phyloP scores from a whole-genome alignment of 2,113 vertebrate genomes.

The Setophaga kirtlandii region DNA sequence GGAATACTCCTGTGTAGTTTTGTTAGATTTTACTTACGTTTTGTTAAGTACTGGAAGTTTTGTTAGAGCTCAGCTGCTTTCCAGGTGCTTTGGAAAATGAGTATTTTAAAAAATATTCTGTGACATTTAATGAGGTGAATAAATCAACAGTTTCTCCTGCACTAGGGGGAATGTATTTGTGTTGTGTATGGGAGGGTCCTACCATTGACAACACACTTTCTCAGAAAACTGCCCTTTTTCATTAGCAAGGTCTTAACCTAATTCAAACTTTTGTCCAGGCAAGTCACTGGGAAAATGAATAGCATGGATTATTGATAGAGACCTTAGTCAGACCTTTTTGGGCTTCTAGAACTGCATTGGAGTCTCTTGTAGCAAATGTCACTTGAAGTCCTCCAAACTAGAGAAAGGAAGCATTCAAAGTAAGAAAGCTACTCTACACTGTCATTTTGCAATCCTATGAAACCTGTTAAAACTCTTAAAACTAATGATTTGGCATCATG shows the following conservation, averaged over 20 bases:
- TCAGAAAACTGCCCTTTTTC: neutral
- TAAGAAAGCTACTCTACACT: neutral
- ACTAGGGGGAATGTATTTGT: neutral
- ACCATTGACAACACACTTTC: neutral
- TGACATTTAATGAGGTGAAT: neutral
- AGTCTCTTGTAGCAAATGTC: neutral
- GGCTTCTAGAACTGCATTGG: neutral
- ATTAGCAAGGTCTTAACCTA: neutral
- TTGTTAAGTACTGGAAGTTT: neutral
- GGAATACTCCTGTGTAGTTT: neutral
- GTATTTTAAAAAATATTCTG: neutral
- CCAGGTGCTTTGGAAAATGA: neutral
- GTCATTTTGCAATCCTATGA: neutral
- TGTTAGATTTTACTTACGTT: neutral
- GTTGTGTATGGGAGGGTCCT: neutral
- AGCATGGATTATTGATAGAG: neutral
- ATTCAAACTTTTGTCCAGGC: neutral
- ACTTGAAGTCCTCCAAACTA: neutral
- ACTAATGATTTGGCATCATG: rapidly evolving
- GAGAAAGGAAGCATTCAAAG: neutral
- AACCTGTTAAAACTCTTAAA: neutral
- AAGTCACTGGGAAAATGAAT: neutral
- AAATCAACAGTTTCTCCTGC: neutral
- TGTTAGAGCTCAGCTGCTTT: neutral
- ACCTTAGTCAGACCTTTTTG: neutral